Evolutionary conservation across 1,140 invertebrate genomes (phyloP), one percentile per base, ranked within the genome.

Genomic region (Adelges cooleyi): DNA sequence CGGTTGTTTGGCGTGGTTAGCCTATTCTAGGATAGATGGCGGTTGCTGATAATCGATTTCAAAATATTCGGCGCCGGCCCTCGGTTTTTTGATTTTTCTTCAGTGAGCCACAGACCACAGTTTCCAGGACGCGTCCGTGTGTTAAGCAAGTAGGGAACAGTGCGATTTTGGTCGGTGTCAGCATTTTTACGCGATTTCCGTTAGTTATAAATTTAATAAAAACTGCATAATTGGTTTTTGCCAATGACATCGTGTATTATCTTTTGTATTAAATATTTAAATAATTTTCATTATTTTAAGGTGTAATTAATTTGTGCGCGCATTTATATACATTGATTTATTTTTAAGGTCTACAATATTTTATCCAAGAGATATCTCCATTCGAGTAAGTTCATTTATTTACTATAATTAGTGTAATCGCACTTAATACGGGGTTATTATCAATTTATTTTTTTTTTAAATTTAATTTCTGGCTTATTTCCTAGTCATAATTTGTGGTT

Each of bases 21-120:
- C 11, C 40, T n/a, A 17, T 44, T 17, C n/a, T 11, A 4, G 40
- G 56, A 22, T 62, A 62, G 56, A 62, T 62, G 56, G 56, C 56
- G 56, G 33, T 18, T 25, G 25, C 5, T 3, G 25, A 62, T 62
- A 22, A 62, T 62, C 56, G 56, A 62, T 62, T 48, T 22, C 17
- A 18, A 62, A 62, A 48, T 22, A 5, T 25, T 22, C 42, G 11
- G n/a, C 40, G 23, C 17, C 15, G 40, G 11, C 44, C 13, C 42
- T 20, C n/a, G 4, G 56, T 48, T 62, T 46, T 48, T 1, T 15
- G 25, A n/a, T 56, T n/a, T n/a, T n/a, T n/a, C n/a, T n/a, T n/a
- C n/a, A n/a, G n/a, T 46, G 38, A 1, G 2, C 11, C 40, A 8
- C 15, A 11, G 3, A 18, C 25, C 25, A 33, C 56, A 62, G 56